These are phyloP conservation scores for Leptothorax acervorum DNA, from an alignment of 2,888 invertebrate species.

Conservation along the genomic window DNA sequence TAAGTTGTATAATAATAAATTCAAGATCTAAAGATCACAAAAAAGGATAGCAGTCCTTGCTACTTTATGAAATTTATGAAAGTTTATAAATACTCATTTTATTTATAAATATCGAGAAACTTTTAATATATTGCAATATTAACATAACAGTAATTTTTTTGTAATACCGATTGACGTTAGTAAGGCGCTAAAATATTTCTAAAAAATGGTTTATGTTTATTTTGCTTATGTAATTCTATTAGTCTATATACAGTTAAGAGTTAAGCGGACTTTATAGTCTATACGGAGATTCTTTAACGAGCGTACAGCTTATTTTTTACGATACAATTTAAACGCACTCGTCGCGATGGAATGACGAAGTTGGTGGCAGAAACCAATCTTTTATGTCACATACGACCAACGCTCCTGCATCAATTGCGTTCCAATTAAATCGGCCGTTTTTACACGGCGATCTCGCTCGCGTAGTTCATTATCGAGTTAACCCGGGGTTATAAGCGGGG, in stretches of 20 bases:
- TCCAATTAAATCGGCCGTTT: constrained; percentile 18
- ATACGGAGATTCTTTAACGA: background rate
- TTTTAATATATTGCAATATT: background rate
- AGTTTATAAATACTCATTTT: background rate
- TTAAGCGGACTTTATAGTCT: background rate
- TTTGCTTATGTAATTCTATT: background rate
- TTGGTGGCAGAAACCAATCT: background rate
- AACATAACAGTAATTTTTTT: background rate
- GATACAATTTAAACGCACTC: background rate
- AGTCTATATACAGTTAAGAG: background rate
- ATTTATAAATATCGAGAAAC: background rate
- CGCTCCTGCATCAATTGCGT: background rate
- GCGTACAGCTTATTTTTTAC: background rate
- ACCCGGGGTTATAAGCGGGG: background rate
- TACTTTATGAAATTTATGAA: background rate
- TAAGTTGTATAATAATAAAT: background rate
- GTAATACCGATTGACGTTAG: background rate
- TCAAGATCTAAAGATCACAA: background rate
- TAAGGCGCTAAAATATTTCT: background rate
- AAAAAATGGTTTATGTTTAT: background rate
- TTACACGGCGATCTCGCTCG: background rate
- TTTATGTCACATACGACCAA: background rate
- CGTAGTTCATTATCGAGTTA: constrained; percentile 39
- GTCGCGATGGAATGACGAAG: background rate
- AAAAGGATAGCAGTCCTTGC: background rate